Evolutionary conservation across 2,888 invertebrate genomes (phyloP).

Genomic region (Argyresthia goedartella): DNA sequence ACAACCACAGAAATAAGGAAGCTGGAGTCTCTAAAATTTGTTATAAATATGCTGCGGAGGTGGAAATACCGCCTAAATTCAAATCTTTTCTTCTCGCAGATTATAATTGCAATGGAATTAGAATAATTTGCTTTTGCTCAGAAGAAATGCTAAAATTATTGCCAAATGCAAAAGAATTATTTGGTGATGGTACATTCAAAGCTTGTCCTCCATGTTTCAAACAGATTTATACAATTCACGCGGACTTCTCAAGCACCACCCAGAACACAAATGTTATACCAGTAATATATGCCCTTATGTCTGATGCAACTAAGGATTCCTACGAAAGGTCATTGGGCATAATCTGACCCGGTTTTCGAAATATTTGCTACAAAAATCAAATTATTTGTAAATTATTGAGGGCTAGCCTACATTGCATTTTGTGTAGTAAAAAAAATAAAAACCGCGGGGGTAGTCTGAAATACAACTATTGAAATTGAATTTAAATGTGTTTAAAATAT

Average conservation of each 20-base stretch:
- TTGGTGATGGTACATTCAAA: background rate
- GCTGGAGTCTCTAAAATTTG: background rate
- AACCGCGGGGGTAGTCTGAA: no score
- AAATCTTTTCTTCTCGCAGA: background rate
- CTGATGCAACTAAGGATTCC: background rate
- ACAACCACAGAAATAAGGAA: background rate
- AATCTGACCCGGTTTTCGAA: no score
- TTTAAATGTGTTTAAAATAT: no score
- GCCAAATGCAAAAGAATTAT: background rate
- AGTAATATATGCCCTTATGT: background rate
- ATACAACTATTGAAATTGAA: no score
- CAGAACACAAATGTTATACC: background rate
- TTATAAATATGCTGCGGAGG: background rate
- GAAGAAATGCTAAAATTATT: background rate
- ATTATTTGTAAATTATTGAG: no score
- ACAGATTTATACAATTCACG: background rate
- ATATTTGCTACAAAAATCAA: no score
- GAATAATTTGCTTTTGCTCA: background rate
- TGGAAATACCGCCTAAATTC: background rate
- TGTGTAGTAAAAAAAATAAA: no score
- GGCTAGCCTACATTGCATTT: no score
- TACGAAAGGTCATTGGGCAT: background rate
- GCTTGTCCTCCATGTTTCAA: background rate
- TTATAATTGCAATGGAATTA: background rate
- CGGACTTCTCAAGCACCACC: background rate